A percentile compares a stretch with the other conserved stretches of the same genome.
Conservation (phyloP, 2,797 vertebrate genomes). For the Crax fasciolata region DNA sequence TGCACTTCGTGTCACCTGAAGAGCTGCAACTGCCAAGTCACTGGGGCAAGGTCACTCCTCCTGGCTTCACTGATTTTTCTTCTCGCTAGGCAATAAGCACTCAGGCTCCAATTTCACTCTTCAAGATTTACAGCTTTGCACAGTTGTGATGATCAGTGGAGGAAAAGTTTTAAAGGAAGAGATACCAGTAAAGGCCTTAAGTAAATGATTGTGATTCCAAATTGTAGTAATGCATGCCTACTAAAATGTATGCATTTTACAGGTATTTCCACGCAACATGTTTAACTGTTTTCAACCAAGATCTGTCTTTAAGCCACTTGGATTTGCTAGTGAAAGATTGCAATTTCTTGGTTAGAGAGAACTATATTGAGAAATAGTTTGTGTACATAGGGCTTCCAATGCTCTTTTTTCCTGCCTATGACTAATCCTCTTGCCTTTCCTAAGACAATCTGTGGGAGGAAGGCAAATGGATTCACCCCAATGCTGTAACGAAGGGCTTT, state of each 20-base stretch:
- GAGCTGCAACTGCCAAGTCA: neutral
- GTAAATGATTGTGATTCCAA: conserved; percentile 3
- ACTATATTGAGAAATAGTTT: conserved; percentile 44
- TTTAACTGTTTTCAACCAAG: conserved; percentile 15
- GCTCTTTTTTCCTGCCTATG: conserved; percentile 48
- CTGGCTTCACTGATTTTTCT: neutral
- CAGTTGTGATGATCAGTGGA: neutral
- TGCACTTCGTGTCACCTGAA: neutral
- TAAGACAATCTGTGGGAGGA: conserved; percentile 54
- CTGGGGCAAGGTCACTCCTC: neutral
- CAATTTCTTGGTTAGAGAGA: conserved; percentile 21
- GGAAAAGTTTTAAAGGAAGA: neutral
- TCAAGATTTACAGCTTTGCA: conserved; percentile 30
- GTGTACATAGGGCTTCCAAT: conserved; percentile 14
- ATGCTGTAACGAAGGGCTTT: neutral
- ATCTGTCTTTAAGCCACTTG: neutral
- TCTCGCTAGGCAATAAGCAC: neutral
- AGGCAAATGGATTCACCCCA: conserved; percentile 21
- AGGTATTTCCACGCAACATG: neutral
- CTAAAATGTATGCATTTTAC: neutral
- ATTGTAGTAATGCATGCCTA: neutral
- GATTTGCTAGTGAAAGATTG: neutral
- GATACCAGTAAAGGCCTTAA: conserved; percentile 7
- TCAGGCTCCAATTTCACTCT: neutral
- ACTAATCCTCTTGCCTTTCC: conserved; percentile 56